Evolutionary conservation across 2,888 invertebrate species (phyloP).

Genomic region (Elmis aenea): DNA sequence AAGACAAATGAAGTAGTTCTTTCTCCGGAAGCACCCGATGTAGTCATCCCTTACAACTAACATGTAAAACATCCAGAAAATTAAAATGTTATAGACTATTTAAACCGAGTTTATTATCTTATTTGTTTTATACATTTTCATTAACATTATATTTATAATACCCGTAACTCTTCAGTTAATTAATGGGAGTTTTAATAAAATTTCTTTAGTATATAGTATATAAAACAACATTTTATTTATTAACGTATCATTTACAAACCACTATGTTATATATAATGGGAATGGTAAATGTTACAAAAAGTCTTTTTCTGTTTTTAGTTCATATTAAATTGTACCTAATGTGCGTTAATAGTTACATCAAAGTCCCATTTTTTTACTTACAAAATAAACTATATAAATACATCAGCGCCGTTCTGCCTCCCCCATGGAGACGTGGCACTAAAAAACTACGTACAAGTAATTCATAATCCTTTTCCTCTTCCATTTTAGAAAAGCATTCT

Average conservation of each 20-base stretch:
- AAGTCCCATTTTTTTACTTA: neutral
- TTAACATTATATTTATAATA: slow-evolving; percentile 45
- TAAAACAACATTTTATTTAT: slow-evolving; percentile 50
- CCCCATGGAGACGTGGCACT: no score
- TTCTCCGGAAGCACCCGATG: slow-evolving; percentile 24
- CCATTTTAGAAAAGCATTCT: no score
- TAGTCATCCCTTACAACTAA: slow-evolving; percentile 23
- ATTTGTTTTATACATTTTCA: slow-evolving; percentile 41
- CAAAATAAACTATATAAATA: no score
- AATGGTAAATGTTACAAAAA: slow-evolving; percentile 44
- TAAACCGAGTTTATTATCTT: slow-evolving; percentile 39
- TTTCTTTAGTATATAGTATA: slow-evolving; percentile 46
- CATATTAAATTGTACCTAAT: slow-evolving; percentile 39
- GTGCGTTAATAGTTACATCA: slow-evolving; percentile 38
- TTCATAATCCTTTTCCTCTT: no score
- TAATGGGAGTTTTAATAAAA: slow-evolving; percentile 43
- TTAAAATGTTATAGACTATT: slow-evolving; percentile 21
- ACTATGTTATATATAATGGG: slow-evolving; percentile 38
- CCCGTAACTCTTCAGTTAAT: slow-evolving; percentile 43
- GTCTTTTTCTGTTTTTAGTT: slow-evolving; percentile 33
- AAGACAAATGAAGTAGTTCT: no score
- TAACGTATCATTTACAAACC: slow-evolving; percentile 48
- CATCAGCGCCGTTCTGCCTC: no score
- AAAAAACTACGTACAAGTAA: no score
- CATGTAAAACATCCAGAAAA: slow-evolving; percentile 30